Evolutionary conservation across 2,113 vertebrate genomes (phyloP), one percentile per base, ranked within the genome.

Genomic region (Burhinus bistriatus): DNA sequence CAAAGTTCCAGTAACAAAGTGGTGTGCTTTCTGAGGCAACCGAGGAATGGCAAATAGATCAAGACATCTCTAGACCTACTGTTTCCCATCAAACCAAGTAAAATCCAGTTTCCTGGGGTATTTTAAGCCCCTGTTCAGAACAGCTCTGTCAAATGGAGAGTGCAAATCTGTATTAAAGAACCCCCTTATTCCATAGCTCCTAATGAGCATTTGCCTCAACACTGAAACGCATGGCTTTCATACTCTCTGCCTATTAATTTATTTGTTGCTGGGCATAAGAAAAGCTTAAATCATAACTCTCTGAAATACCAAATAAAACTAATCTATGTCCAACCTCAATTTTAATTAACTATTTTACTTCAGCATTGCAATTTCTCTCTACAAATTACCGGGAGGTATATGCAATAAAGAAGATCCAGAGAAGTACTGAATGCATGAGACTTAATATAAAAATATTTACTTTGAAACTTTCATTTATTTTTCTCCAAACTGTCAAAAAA

Each of bases 281-380:
- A 93, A 92, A 94, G 22, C 66, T 82, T 68, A 88, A 94, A 81
- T 55, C 75, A 88, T 65, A 83, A 75, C 65, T 36, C 59, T 64
- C 36, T 38, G n/a, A 65, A 80, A 87, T 64, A 94, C 54, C 62
- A 86, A 87, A 89, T 68, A 6, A 80, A 77, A 30, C 12, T 61
- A 55, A 77, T 73, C 55, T 44, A 34, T 77, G 81, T 47, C 54
- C 69, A 87, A 52, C 58, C 22, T 42, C 19, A 71, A 83, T 25
- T 95, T 95, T 90, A 85, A 87, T 94, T 80, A 87, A 59, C 69
- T 65, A 15, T 82, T 81, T 89, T 80, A 82, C 80, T 93, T 89
- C 85, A 88, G 70, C 58, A 80, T 61, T 85, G 72, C 93, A 51
- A 44, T 88, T 92, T 73, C 87, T 71, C 15, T 11, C 61, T 78